Percentiles rank a stretch among this genome's conserved stretches.
These are phyloP conservation scores for Tetrapedia diversipes DNA, from an alignment of 2,888 invertebrate genomes.

Conservation along the genomic window DNA sequence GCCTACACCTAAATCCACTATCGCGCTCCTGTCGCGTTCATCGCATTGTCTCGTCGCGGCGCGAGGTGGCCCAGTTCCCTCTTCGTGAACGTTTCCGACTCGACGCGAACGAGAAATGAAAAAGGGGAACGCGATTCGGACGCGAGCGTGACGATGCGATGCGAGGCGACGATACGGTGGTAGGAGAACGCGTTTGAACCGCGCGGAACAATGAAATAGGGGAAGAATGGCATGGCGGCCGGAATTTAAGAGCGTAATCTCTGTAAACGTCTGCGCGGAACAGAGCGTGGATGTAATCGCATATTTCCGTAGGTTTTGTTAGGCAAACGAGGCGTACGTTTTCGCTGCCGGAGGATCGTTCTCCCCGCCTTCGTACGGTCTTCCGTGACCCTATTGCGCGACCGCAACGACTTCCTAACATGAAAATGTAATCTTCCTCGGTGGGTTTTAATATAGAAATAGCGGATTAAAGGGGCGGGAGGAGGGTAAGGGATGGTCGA, in stretches of 20 bases:
- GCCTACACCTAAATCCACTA: no score
- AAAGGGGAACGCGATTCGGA: conserved; percentile 1
- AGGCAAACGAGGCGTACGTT: neutral
- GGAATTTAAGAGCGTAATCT: conserved; percentile 42
- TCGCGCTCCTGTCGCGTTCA: no score
- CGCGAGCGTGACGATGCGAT: neutral
- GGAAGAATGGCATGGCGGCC: conserved; percentile 29
- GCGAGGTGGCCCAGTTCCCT: neutral
- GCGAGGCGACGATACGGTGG: neutral
- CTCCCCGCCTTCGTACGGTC: neutral
- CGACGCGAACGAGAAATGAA: neutral
- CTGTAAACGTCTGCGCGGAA: conserved; percentile 12
- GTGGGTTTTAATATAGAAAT: neutral
- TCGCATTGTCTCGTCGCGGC: no score
- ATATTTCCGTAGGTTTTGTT: conserved; percentile 31
- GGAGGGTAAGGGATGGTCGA: no score
- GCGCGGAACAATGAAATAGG: conserved; percentile 16
- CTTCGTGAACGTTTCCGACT: neutral
- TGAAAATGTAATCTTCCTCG: neutral
- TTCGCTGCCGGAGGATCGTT: neutral
- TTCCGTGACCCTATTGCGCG: neutral
- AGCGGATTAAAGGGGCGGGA: conserved; percentile 6
- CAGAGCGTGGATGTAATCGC: conserved; percentile 33
- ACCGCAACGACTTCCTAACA: neutral
- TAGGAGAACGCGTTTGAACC: conserved; percentile 25